Conservation (phyloP, 2,888 invertebrate genomes). For the Syrphus vitripennis region DNA sequence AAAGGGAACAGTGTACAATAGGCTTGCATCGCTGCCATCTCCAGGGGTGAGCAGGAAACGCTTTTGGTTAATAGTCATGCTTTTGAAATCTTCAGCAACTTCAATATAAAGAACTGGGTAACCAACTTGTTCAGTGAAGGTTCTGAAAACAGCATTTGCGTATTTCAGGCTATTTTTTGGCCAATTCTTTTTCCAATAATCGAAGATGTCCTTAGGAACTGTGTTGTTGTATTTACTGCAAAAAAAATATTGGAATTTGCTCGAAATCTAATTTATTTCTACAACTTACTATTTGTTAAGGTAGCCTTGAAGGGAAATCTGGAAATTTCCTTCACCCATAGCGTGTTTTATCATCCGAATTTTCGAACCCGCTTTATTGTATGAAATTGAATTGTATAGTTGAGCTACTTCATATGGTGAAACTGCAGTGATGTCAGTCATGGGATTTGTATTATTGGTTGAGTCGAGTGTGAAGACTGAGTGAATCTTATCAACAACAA, state of each 20-base stretch:
- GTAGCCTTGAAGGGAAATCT: constrained; percentile 83
- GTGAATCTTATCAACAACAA: constrained; percentile 87
- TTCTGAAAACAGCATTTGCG: constrained; percentile 77
- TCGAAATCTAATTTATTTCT: not conserved
- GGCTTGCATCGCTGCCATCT: constrained; percentile 70
- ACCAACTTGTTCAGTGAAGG: constrained; percentile 86
- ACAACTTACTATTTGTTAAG: constrained; percentile 79
- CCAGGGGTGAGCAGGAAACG: constrained; percentile 77
- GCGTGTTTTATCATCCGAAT: constrained; percentile 87
- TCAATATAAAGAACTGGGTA: constrained; percentile 85
- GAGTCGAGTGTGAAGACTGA: constrained; percentile 84
- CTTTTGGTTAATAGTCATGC: constrained; percentile 75
- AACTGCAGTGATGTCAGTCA: constrained; percentile 83
- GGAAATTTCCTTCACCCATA: constrained; percentile 83
- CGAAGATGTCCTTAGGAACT: constrained; percentile 82
- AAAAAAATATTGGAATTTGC: not conserved
- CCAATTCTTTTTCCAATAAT: constrained; percentile 79
- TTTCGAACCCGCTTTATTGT: constrained; percentile 86
- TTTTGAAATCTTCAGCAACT: constrained; percentile 59
- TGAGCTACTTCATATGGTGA: constrained; percentile 83
- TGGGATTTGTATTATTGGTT: constrained; percentile 83
- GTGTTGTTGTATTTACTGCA: constrained; percentile 77
- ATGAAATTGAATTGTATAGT: constrained; percentile 86
- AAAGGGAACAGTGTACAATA: constrained; percentile 77
- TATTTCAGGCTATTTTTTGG: constrained; percentile 76